These are phyloP conservation scores for Astyanax mexicanus DNA, from an alignment of 2,797 vertebrate genomes.

Conservation along the genomic window DNA sequence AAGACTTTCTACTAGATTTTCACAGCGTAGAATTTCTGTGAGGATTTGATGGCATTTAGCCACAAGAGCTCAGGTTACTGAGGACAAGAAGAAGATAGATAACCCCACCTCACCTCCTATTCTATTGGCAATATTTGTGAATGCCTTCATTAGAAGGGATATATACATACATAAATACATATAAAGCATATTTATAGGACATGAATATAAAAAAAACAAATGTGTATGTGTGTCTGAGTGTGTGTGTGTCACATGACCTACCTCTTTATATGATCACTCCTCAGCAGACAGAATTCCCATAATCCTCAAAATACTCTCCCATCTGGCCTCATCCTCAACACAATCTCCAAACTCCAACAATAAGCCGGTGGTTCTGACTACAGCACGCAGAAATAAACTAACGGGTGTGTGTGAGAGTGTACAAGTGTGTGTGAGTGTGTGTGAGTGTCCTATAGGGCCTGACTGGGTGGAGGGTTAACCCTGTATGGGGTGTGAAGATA, in stretches of 20 bases:
- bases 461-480: slow-evolving; percentile 34
- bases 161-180: no score
- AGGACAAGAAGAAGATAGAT: no score
- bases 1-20: no score
- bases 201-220: no score
- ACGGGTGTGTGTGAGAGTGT: background rate
- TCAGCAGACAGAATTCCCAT: background rate
- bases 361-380: background rate
- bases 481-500: slow-evolving; percentile 74
- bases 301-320: background rate
- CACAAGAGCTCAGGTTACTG: no score
- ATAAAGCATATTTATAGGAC: no score
- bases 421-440: no score
- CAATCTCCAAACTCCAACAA: background rate
- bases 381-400: background rate
- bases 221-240: background rate
- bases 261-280: background rate
- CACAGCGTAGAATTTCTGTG: no score
- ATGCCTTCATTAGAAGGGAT: no score
- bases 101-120: no score
- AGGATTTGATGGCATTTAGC: no score
- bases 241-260: background rate
- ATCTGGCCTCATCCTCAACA: background rate
- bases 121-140: no score
- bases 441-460: slow-evolving; percentile 7